Percentiles rank a stretch among this genome's conserved stretches.
Conservation (phyloP, 2,113 vertebrate species). For the Piaya cayana region DNA sequence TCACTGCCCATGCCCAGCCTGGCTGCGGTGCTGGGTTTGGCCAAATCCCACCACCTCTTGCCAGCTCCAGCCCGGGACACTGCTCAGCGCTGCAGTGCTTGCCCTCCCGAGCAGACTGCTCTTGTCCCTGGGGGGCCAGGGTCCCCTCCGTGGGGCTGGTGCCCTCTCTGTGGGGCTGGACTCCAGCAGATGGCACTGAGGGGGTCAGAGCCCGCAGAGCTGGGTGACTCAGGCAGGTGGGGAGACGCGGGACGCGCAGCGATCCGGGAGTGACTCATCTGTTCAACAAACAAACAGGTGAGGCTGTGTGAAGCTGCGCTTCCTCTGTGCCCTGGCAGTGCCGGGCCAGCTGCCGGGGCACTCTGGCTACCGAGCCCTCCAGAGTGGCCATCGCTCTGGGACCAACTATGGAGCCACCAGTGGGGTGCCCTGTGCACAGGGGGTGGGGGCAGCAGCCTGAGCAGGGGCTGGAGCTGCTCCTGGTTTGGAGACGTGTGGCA, state of each 20-base stretch:
- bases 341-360: not conserved
- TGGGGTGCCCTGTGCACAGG: not conserved
- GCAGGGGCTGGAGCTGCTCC: not conserved
- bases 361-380: not conserved
- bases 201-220: not conserved
- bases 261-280: constrained; percentile 29
- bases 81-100: accelerated
- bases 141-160: not conserved
- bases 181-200: not conserved
- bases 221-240: not conserved
- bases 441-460: not conserved
- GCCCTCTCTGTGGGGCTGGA: not conserved
- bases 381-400: accelerated
- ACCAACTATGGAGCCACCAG: accelerated
- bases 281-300: constrained; percentile 28
- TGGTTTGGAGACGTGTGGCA: accelerated
- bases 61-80: not conserved
- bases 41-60: not conserved
- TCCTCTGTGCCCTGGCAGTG: not conserved
- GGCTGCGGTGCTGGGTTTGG: not conserved
- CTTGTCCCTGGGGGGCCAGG: accelerated
- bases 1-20: accelerated
- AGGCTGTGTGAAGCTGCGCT: not conserved
- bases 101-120: accelerated
- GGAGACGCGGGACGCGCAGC: not conserved